phyloP scores from a whole-genome alignment of 2,888 invertebrate genomes.

The Lampropteryx suffumata region DNA sequence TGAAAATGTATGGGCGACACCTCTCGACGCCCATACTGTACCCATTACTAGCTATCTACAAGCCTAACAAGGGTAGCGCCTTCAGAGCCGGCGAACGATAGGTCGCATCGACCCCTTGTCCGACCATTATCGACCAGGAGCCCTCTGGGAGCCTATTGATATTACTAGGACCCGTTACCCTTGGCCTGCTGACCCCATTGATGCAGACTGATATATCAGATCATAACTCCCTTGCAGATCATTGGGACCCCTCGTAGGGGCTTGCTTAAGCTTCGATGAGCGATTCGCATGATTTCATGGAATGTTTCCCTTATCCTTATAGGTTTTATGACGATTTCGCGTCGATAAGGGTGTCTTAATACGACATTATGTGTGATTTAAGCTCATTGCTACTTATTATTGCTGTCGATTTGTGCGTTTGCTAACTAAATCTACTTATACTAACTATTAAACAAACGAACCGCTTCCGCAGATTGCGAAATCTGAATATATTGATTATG shows the following conservation, averaged over 20 bases:
- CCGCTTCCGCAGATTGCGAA: neutral
- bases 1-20: neutral
- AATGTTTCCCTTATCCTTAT: constrained; percentile 10
- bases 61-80: constrained; percentile 4
- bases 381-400: neutral
- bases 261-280: constrained; percentile 3
- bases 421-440: too few species aligned
- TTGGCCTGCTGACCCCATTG: constrained; percentile 19
- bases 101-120: constrained; percentile 8
- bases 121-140: constrained; percentile 8
- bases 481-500: constrained; percentile 2
- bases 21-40: neutral
- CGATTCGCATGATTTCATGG: constrained; percentile 15
- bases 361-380: neutral
- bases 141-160: constrained; percentile 11
- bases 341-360: neutral
- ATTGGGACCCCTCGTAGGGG: constrained; percentile 3
- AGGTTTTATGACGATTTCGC: neutral
- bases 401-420: too few species aligned
- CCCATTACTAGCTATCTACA: constrained; percentile 3
- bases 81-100: neutral
- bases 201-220: constrained; percentile 26
- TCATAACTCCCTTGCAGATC: constrained; percentile 26
- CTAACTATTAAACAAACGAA: neutral
- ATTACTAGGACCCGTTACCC: constrained; percentile 24